These are phyloP conservation scores for Yponomeuta cagnagella DNA, from an alignment of 2,888 invertebrate genomes.

Conservation along the genomic window DNA sequence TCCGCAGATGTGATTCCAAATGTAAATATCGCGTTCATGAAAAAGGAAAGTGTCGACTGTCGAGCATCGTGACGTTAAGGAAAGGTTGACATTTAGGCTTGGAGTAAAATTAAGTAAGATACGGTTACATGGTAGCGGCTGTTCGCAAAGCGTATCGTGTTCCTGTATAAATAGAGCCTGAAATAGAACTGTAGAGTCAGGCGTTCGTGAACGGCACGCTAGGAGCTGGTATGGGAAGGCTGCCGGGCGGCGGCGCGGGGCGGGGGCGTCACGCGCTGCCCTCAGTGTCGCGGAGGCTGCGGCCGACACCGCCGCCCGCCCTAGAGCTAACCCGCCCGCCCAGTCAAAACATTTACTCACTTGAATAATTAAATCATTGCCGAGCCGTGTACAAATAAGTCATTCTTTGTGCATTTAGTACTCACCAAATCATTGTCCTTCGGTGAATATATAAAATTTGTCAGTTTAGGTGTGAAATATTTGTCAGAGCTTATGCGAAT, in stretches of 20 bases:
- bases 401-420: conserved; percentile 2
- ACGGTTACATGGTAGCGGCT: conserved; percentile 27
- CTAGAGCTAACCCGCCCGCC: conserved; percentile 34
- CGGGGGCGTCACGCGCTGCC: conserved; percentile 35
- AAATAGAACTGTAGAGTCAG: too few relatives aligned
- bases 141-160: background rate
- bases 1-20: background rate
- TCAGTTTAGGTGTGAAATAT: too few relatives aligned
- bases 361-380: conserved; percentile 20
- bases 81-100: conserved; percentile 54
- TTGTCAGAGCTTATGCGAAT: too few relatives aligned
- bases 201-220: conserved; percentile 16
- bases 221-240: conserved; percentile 33
- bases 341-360: conserved; percentile 22
- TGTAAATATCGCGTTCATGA: background rate
- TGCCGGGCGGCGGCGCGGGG: conserved; percentile 29
- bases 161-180: background rate
- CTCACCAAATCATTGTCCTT: background rate
- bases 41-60: background rate
- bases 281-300: conserved; percentile 75
- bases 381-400: conserved; percentile 3
- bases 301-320: conserved; percentile 58
- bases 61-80: conserved; percentile 27
- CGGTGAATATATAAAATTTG: background rate
- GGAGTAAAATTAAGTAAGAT: conserved; percentile 63